These are phyloP conservation scores for Chymomyza caudatula DNA, from an alignment of 2,888 invertebrate species.

Conservation along the genomic window DNA sequence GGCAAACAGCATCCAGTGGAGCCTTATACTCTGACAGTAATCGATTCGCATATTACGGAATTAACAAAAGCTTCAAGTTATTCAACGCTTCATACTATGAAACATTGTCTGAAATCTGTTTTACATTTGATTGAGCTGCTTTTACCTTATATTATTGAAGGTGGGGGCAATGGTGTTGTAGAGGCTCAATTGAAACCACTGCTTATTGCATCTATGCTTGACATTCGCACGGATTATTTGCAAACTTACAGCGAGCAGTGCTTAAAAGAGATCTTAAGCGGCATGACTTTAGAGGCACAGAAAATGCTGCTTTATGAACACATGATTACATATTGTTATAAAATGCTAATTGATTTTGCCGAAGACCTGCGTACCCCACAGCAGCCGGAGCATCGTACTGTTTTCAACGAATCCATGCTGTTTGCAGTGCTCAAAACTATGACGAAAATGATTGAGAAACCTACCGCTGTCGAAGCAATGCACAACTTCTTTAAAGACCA, in stretches of 20 bases:
- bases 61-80: conserved; percentile 73
- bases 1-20: conserved; percentile 76
- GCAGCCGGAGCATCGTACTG: conserved; percentile 51
- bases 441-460: conserved; percentile 90
- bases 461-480: conserved; percentile 88
- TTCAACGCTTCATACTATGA: conserved; percentile 74
- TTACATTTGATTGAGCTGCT: conserved; percentile 73
- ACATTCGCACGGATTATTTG: conserved; percentile 86
- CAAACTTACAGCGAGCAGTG: conserved; percentile 82
- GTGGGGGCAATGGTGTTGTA: conserved; percentile 39
- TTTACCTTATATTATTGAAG: conserved; percentile 47
- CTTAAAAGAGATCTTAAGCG: conserved; percentile 78
- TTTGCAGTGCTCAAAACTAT: conserved; percentile 83
- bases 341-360: conserved; percentile 83
- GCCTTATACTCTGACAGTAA: conserved; percentile 75
- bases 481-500: conserved; percentile 87
- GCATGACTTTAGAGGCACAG: conserved; percentile 80
- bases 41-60: conserved; percentile 77
- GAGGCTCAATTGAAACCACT: conserved; percentile 70
- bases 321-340: conserved; percentile 84
- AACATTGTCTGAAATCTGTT: conserved; percentile 76
- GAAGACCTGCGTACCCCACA: conserved; percentile 63
- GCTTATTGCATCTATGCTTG: conserved; percentile 84
- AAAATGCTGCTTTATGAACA: conserved; percentile 83
- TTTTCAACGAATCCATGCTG: conserved; percentile 74